phyloP scores from a whole-genome alignment of 2,888 invertebrate species.

The Lasioglossum malachurum region DNA sequence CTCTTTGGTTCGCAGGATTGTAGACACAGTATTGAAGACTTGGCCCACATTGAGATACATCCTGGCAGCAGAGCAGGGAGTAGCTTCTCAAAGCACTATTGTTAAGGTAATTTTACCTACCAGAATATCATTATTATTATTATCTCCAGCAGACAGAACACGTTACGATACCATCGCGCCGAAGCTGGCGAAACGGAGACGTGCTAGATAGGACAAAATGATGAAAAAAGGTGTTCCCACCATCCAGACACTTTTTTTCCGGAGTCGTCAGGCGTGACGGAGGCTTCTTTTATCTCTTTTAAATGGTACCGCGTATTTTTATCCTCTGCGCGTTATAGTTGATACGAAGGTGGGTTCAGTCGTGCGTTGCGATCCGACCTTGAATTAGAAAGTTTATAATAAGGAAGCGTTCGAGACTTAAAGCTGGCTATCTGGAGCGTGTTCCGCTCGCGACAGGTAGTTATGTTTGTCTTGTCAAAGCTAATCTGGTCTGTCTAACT shows the following conservation, averaged over 20 bases:
- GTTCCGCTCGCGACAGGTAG: not conserved
- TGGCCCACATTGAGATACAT: constrained; percentile 88
- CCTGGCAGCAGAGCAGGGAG: constrained; percentile 88
- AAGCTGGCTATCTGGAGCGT: not conserved
- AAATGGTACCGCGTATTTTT: constrained; percentile 2
- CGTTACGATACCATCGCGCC: not conserved
- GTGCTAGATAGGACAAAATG: not conserved
- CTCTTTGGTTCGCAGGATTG: constrained; percentile 80
- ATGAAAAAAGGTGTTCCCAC: not conserved
- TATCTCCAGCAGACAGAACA: not conserved
- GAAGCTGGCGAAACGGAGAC: not conserved
- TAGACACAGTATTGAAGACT: constrained; percentile 85
- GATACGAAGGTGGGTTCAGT: constrained; percentile 1
- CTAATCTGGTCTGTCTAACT: too few species aligned
- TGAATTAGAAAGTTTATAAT: constrained; percentile 22
- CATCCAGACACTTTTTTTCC: constrained; percentile 15
- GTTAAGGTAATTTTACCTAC: constrained; percentile 82
- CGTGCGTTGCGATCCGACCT: not conserved
- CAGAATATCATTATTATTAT: not conserved
- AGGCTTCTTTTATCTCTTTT: not conserved
- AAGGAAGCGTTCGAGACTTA: constrained; percentile 6
- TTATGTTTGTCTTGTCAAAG: not conserved
- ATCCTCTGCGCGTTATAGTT: constrained; percentile 5
- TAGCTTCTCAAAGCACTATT: constrained; percentile 86
- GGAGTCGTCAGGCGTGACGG: not conserved